phyloP scores from a whole-genome alignment of 2,797 vertebrate species.

The Agapornis canus region DNA sequence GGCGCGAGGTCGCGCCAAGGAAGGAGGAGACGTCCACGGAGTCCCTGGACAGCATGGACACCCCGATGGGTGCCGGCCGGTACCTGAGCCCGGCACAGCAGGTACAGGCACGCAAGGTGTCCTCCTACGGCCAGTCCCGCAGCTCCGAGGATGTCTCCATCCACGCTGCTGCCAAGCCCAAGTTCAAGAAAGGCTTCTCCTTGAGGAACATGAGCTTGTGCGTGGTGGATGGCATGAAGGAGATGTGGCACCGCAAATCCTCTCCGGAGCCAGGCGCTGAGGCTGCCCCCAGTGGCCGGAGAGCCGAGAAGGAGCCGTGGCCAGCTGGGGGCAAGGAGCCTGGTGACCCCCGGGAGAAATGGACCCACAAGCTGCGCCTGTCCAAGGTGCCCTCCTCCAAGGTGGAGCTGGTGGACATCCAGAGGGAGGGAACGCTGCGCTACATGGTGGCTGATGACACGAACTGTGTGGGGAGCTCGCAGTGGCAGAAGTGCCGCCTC shows the following conservation, averaged over 20 bases:
- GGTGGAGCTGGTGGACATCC: constrained; percentile 91
- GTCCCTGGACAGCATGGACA: constrained; percentile 89
- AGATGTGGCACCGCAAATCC: constrained; percentile 93
- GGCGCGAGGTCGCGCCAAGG: constrained; percentile 78
- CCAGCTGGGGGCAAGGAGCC: constrained; percentile 51
- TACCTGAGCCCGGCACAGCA: constrained; percentile 70
- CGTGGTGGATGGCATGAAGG: constrained; percentile 93
- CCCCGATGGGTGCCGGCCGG: constrained; percentile 41
- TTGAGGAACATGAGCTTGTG: constrained; percentile 97
- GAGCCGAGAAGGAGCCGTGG: constrained; percentile 73
- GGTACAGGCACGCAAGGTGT: constrained; percentile 80
- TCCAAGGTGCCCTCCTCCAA: constrained; percentile 85
- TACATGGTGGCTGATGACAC: constrained; percentile 96
- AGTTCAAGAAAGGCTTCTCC: constrained; percentile 95
- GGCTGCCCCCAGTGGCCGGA: constrained; percentile 59
- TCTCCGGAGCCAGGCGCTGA: constrained; percentile 84
- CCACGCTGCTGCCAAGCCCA: constrained; percentile 80
- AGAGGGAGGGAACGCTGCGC: constrained; percentile 91
- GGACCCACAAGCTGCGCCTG: constrained; percentile 79
- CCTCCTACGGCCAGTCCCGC: constrained; percentile 89
- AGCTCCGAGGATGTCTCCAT: constrained; percentile 94
- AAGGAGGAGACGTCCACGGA: constrained; percentile 88
- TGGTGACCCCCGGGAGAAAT: constrained; percentile 70
- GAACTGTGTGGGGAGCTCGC: constrained; percentile 87
- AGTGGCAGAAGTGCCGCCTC: constrained; percentile 97